Percentiles rank a stretch among this genome's conserved stretches.
Conservation (phyloP, 2,888 invertebrate genomes). For the Protophormia terraenovae region DNA sequence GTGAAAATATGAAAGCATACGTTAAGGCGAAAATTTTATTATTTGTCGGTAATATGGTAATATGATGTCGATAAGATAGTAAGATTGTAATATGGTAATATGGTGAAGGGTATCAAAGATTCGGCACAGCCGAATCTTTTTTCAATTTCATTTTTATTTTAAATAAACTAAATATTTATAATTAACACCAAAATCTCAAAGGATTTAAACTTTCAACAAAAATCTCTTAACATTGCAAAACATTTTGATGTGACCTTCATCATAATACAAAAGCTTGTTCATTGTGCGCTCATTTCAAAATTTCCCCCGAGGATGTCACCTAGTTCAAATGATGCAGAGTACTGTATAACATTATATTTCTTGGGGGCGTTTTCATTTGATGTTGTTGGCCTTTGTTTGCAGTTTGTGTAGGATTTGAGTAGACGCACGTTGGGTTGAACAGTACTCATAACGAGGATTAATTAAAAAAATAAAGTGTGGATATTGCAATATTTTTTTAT, state of each 20-base stretch:
- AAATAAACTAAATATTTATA: not conserved
- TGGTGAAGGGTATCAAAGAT: too few relatives aligned
- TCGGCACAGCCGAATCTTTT: too few relatives aligned
- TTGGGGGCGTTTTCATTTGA: conserved; percentile 37
- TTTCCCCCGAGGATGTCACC: conserved; percentile 30
- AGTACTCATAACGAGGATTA: not conserved
- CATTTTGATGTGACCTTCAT: conserved; percentile 22
- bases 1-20: too few relatives aligned
- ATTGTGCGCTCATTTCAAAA: conserved; percentile 12
- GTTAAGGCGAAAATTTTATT: too few relatives aligned
- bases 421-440: conserved; percentile 21
- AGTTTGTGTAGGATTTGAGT: not conserved
- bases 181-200: conserved; percentile 1
- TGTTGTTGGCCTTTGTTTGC: conserved; percentile 17
- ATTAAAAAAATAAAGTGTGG: not conserved
- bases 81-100: too few relatives aligned
- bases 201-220: not conserved
- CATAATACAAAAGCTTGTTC: not conserved
- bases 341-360: not conserved
- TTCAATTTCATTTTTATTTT: too few relatives aligned
- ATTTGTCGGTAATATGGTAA: too few relatives aligned
- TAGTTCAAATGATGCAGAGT: conserved; percentile 35
- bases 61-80: too few relatives aligned
- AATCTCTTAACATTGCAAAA: not conserved
- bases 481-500: too few relatives aligned